These are phyloP conservation scores for Phaenicophaeus curvirostris DNA, from an alignment of 2,797 vertebrate genomes.

Conservation along the genomic window DNA sequence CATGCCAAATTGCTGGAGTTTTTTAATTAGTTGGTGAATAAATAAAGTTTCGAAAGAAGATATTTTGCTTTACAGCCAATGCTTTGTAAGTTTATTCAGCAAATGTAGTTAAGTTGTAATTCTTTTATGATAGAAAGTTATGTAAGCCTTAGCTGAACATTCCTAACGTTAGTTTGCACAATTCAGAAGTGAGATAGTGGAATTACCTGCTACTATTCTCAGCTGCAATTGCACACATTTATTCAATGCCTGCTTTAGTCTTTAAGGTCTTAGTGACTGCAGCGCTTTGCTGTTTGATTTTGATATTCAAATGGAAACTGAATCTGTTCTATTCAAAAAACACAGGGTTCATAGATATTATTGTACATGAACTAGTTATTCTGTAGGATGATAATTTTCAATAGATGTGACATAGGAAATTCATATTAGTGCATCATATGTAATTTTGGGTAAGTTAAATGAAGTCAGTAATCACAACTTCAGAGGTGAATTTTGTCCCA, in stretches of 20 bases:
- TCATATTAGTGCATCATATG: background rate
- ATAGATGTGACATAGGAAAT: background rate
- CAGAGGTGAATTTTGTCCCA: background rate
- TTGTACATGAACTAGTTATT: background rate
- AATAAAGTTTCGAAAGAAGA: background rate
- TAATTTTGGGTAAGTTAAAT: background rate
- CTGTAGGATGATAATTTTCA: background rate
- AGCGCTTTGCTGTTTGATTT: background rate
- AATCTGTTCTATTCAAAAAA: background rate
- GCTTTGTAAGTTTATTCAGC: background rate
- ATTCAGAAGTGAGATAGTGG: background rate
- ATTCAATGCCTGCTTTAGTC: background rate
- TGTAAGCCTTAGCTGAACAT: background rate
- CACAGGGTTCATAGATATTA: background rate
- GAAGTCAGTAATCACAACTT: background rate
- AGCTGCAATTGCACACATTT: background rate
- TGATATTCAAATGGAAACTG: background rate
- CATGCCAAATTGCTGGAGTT: background rate
- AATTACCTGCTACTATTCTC: conserved; percentile 14
- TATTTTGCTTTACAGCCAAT: background rate
- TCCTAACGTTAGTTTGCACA: background rate
- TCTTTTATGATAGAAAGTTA: background rate
- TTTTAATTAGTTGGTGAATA: background rate
- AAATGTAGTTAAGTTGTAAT: conserved; percentile 10
- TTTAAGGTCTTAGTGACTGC: background rate